These are phyloP conservation scores for Nyctibius bracteatus DNA, from an alignment of 2,113 vertebrate genomes.

Conservation along the genomic window DNA sequence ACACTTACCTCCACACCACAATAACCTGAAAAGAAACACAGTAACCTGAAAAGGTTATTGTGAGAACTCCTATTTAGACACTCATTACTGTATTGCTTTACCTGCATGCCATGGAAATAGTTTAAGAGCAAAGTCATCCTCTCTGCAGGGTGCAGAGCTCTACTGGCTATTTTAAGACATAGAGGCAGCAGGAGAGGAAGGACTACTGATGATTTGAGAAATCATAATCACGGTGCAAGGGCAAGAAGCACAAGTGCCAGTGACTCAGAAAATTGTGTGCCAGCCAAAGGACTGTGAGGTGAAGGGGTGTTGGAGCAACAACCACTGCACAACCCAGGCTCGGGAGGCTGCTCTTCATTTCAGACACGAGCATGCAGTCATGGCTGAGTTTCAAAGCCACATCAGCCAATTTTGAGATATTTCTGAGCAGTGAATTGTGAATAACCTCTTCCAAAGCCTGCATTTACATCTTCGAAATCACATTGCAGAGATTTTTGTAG, in stretches of 20 bases:
- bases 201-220: slow-evolving; percentile 53
- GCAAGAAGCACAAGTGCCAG: slow-evolving; percentile 37
- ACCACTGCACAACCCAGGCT: neutral
- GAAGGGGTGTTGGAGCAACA: neutral
- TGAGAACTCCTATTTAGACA: neutral
- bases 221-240: slow-evolving; percentile 49
- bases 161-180: slow-evolving; percentile 49
- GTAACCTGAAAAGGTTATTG: neutral
- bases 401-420: neutral
- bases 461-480: neutral
- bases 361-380: accelerated
- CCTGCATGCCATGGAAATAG: neutral
- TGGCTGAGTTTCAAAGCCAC: neutral
- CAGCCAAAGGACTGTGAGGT: neutral
- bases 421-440: neutral
- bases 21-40: neutral
- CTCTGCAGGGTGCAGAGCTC: slow-evolving; percentile 33
- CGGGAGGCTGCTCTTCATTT: neutral
- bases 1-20: neutral
- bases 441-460: neutral
- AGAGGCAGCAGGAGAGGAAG: slow-evolving; percentile 44
- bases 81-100: neutral
- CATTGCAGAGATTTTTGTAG: neutral
- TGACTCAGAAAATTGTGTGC: slow-evolving; percentile 51
- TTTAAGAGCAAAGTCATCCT: slow-evolving; percentile 44